Evolutionary conservation across 2,113 vertebrate species (phyloP).

Genomic region (Oceanodroma tethys): DNA sequence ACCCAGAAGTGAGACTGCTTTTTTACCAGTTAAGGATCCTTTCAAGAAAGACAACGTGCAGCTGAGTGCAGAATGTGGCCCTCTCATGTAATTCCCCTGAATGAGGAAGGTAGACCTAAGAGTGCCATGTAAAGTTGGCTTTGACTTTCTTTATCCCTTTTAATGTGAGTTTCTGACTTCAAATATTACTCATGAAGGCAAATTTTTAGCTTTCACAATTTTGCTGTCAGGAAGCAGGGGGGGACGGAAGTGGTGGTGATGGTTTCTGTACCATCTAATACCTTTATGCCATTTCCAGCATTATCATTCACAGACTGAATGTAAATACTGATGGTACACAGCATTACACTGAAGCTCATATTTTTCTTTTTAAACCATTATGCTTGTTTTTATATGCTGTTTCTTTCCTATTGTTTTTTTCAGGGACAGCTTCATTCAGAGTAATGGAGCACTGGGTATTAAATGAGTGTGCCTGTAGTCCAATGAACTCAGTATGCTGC

Average conservation of each 20-base stretch:
- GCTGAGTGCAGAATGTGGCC: not conserved
- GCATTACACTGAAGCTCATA: not conserved
- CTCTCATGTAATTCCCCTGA: not conserved
- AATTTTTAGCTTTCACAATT: not conserved
- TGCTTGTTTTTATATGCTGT: conserved; percentile 44
- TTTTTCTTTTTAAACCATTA: conserved; percentile 25
- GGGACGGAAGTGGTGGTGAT: fast-evolving
- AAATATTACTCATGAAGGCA: not conserved
- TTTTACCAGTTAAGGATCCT: not conserved
- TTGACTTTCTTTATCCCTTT: not conserved
- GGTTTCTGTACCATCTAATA: not conserved
- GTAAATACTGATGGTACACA: not conserved
- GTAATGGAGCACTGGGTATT: conserved; percentile 71
- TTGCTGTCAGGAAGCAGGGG: not conserved
- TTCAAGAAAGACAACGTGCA: not conserved
- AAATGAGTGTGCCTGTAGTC: conserved; percentile 71
- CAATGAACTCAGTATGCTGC: conserved; percentile 75
- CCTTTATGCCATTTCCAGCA: not conserved
- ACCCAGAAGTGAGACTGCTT: not conserved
- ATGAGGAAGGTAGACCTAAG: not conserved
- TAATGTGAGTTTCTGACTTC: not conserved
- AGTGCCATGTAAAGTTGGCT: not conserved
- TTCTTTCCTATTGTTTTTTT: conserved; percentile 49
- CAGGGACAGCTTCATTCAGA: conserved; percentile 65
- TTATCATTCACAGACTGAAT: not conserved